Conservation (phyloP, 2,888 invertebrate genomes). For the Rhagonycha lutea region DNA sequence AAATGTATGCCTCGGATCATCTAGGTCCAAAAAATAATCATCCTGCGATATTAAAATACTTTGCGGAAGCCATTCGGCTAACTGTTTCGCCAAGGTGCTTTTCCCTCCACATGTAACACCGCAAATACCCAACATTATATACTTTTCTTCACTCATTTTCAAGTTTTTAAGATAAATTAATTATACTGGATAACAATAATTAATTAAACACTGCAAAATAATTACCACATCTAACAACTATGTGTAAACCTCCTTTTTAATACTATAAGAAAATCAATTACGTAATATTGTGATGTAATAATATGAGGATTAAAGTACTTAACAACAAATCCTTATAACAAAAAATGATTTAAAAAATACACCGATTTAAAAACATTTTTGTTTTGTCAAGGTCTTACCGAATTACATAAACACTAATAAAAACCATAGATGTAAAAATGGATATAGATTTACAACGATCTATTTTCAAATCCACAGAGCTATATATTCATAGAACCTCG, state of each 20-base stretch:
- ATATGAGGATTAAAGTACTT: background rate
- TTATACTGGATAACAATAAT: background rate
- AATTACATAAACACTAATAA: background rate
- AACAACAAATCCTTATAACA: background rate
- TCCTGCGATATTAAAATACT: constrained; percentile 71
- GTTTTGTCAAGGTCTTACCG: background rate
- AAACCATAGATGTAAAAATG: background rate
- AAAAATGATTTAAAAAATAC: background rate
- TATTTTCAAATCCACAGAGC: too few species aligned
- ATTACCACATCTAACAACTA: background rate
- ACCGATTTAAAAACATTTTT: background rate
- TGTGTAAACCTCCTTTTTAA: background rate
- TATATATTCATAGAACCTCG: too few species aligned
- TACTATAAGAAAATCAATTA: background rate
- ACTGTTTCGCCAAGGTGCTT: constrained; percentile 68
- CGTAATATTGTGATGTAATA: background rate
- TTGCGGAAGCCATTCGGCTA: constrained; percentile 54
- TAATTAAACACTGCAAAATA: background rate
- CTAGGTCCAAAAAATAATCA: constrained; percentile 70
- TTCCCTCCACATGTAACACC: constrained; percentile 87
- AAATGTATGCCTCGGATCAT: constrained; percentile 67
- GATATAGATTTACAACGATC: too few species aligned
- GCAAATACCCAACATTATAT: constrained; percentile 67
- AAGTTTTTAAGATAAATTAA: background rate
- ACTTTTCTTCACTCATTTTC: constrained; percentile 12